Evolutionary conservation across 2,888 invertebrate genomes (phyloP), one percentile per base, ranked within the genome.

Genomic region (Dryocosmus kuriphilus): DNA sequence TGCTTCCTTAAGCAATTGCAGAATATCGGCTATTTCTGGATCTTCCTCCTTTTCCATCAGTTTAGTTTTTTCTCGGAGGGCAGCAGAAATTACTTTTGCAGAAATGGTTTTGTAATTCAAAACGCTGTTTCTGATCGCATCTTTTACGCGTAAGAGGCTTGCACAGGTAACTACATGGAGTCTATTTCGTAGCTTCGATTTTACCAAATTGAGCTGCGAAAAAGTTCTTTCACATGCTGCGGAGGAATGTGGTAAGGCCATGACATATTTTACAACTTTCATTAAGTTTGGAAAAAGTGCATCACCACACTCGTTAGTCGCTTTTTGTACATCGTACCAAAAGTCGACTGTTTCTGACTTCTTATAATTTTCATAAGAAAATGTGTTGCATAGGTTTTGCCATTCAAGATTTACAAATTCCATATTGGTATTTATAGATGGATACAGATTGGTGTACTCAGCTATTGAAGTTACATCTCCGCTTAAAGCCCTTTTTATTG

Each of bases 261-360:
- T n/a, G 71, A 76, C 7, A 76, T 16, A 61, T 67, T 71, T 79
- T 1, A 80, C 75, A 22, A 80, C n/a, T n/a, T n/a, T n/a, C n/a
- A n/a, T n/a, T n/a, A n/a, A n/a, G n/a, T n/a, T n/a, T n/a, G n/a
- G n/a, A 35, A 80, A 78, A 57, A 80, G 30, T 24, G 62, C 62
- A 5, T 77, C 41, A 51, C 61, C 35, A 62, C 51, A 8, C 61
- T 46, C 73, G 35, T 11, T 65, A 38, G 35, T 38, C 14, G 19
- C 11, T 67, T 32, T n/a, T n/a, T n/a, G n/a, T n/a, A n/a, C n/a
- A n/a, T n/a, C n/a, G n/a, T n/a, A n/a, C n/a, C n/a, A n/a, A 76
- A 35, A 63, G 35, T 63, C 63, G n/a, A 63, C n/a, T 1, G n/a
- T 22, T 22, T 63, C 35, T 19, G 35, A 76, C 24, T 67, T 32